Percentiles rank a stretch among this genome's conserved stretches.
phyloP scores from a whole-genome alignment of 2,797 vertebrate genomes.

The Australoheros facetus region DNA sequence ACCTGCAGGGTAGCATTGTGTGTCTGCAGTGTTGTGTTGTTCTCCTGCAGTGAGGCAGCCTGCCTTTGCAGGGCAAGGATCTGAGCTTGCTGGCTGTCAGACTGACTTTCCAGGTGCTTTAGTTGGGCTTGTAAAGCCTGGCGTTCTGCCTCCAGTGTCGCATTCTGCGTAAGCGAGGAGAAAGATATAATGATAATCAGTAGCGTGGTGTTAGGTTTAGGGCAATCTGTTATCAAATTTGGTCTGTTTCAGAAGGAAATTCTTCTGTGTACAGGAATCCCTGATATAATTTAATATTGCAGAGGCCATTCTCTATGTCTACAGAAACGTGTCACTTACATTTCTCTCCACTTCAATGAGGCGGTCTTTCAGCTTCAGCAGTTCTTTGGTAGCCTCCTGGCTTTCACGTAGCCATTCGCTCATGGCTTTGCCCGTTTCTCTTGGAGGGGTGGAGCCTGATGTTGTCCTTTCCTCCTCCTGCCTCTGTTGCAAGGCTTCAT shows the following conservation, averaged over 20 bases:
- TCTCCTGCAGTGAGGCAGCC: conserved; percentile 89
- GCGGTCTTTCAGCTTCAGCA: conserved; percentile 91
- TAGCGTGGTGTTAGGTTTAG: background rate
- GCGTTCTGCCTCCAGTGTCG: conserved; percentile 92
- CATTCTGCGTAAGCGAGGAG: conserved; percentile 81
- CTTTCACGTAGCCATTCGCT: conserved; percentile 88
- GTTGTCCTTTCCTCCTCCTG: conserved; percentile 84
- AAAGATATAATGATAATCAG: background rate
- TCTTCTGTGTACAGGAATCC: background rate
- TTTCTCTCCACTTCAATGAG: conserved; percentile 94
- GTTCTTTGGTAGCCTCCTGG: conserved; percentile 90
- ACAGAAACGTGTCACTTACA: conserved; percentile 74
- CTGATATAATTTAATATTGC: background rate
- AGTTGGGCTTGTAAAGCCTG: conserved; percentile 89
- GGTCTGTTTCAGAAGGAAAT: background rate
- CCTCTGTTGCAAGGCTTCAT: conserved; percentile 91
- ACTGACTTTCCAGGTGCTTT: conserved; percentile 90
- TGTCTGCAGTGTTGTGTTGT: conserved; percentile 89
- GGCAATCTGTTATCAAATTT: background rate
- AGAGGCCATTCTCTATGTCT: background rate
- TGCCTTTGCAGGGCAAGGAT: conserved; percentile 91
- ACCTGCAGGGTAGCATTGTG: conserved; percentile 95
- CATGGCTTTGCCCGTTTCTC: conserved; percentile 61
- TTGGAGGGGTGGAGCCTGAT: conserved; percentile 34
- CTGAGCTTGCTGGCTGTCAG: conserved; percentile 86